Evolutionary conservation across 2,888 invertebrate species (phyloP), one percentile per base, ranked within the genome.

Genomic region (Tipula lateralis): DNA sequence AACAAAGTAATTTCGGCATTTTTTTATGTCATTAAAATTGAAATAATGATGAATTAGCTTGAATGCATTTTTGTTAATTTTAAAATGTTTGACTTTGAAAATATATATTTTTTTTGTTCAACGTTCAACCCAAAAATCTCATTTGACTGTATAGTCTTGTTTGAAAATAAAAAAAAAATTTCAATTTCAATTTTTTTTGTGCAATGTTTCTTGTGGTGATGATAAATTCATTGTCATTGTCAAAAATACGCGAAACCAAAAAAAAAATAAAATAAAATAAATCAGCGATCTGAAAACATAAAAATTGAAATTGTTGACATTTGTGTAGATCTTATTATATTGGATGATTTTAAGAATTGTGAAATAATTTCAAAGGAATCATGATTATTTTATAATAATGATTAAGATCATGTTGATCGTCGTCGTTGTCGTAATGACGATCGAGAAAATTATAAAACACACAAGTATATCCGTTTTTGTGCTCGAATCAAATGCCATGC

Each of bases 31-130:
- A 50, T 50, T 50, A 50, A 50, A 50, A 50, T 50, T 50, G 50
- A 50, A 50, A 50, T 50, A 50, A 50, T 50, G 50, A 50, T 50
- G 50, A 50, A 50, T 50, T 50, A 50, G 50, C 50, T 50, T 50
- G 50, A 50, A 50, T 50, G 50, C 50, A 50, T 50, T 50, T 50
- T 50, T 50, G 50, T 50, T 50, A 50, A 50, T 50, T 50, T 50
- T 50, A 50, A 50, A 50, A 50, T 50, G 50, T 50, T 50, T 50
- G 50, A 50, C 50, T 50, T 50, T 50, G 50, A 50, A 39, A 39
- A 39, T 2, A 39, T 2, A 39, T 19, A 19, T 50, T 50, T 50
- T 50, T 50, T 50, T 50, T 50, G 16, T 50, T 2, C 19, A 19
- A 50, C 19, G 16, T 50, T 2, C 19, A 19, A 50, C 19, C 50